Conservation (phyloP, 2,797 vertebrate species). For the Fratercula arctica region DNA sequence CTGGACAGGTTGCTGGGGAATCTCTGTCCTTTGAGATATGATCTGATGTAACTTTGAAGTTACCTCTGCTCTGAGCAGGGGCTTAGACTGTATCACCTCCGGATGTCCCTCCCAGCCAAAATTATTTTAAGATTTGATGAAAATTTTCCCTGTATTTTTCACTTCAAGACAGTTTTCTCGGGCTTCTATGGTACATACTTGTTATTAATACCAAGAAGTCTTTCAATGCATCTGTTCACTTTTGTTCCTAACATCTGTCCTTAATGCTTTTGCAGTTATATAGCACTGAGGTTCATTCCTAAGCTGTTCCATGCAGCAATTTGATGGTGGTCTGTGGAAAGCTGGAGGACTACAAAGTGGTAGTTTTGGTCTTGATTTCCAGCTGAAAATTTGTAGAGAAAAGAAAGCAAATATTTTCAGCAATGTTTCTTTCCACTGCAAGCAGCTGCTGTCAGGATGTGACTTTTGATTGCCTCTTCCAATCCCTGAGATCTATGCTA, state of each 20-base stretch:
- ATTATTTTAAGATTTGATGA: background rate
- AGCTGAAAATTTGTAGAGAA: background rate
- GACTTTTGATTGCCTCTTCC: background rate
- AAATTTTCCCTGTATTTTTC: background rate
- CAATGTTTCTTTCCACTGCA: background rate
- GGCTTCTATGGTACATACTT: background rate
- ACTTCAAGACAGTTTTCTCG: background rate
- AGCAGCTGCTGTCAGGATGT: conserved; percentile 2
- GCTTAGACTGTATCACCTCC: background rate
- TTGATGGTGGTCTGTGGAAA: conserved; percentile 5
- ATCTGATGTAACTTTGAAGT: background rate
- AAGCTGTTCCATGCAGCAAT: background rate
- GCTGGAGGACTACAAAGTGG: background rate
- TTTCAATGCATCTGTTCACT: background rate
- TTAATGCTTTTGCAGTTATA: background rate
- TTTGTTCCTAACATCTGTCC: background rate
- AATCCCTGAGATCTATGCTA: background rate
- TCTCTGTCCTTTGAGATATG: background rate
- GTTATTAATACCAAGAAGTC: background rate
- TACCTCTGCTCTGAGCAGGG: background rate
- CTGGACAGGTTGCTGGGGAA: background rate
- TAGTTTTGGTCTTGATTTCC: background rate
- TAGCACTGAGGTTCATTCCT: background rate
- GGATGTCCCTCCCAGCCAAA: background rate
- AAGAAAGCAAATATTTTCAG: background rate